Conservation (phyloP, 2,113 vertebrate species). For the Nicator chloris region DNA sequence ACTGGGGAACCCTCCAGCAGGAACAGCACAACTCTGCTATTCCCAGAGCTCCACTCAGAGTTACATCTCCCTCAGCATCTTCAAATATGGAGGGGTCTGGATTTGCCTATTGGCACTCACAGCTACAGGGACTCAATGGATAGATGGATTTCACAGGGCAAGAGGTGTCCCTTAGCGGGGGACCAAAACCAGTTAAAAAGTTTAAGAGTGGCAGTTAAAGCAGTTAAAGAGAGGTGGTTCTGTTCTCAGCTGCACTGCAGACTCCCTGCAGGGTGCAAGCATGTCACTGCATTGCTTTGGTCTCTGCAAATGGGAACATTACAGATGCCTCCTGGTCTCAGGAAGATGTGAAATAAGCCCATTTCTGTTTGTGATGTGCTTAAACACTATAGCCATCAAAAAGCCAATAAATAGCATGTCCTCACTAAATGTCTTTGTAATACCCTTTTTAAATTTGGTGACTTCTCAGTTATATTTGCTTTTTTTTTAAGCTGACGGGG, state of each 20-base stretch:
- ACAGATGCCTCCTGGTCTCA: not conserved
- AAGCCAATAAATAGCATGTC: not conserved
- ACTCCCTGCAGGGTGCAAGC: not conserved
- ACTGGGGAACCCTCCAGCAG: not conserved
- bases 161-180: not conserved
- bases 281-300: not conserved
- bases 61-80: not conserved
- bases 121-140: not conserved
- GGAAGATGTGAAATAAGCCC: slow-evolving; percentile 16
- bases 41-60: not conserved
- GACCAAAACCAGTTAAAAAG: not conserved
- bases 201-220: not conserved
- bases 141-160: not conserved
- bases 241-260: not conserved
- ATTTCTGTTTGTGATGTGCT: slow-evolving; percentile 35
- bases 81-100: not conserved
- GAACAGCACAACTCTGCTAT: not conserved
- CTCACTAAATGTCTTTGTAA: not conserved
- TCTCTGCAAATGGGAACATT: not conserved
- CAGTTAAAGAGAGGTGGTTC: not conserved
- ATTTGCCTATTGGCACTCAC: not conserved
- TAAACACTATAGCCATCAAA: slow-evolving; percentile 1
- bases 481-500: slow-evolving; percentile 20
- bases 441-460: not conserved
- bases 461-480: not conserved